Conservation (phyloP, 35 echinoderm and acorn worm genomes). For the Lytechinus pictus region DNA sequence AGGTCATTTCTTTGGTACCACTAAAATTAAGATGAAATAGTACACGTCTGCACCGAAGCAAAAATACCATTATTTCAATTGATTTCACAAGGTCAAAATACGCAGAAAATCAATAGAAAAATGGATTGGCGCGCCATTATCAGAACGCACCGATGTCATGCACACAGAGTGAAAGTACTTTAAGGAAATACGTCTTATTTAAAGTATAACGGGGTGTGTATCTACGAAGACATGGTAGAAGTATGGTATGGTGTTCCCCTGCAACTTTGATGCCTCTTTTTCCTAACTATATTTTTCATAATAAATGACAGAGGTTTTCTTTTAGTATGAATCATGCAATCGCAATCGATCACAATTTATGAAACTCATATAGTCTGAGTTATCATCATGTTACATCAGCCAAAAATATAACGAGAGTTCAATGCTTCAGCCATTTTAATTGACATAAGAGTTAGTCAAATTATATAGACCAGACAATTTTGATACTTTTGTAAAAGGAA, state of each 20-base stretch:
- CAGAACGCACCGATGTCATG: background rate
- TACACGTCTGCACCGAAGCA: background rate
- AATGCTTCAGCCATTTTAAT: too few species aligned
- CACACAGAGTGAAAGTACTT: background rate
- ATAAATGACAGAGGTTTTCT: too few species aligned
- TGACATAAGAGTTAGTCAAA: too few species aligned
- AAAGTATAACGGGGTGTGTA: background rate
- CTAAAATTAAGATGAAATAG: background rate
- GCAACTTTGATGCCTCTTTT: background rate
- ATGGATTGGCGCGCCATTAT: background rate
- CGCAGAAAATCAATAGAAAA: background rate
- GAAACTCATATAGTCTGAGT: too few species aligned
- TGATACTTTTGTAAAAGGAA: too few species aligned
- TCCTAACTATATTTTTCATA: too few species aligned
- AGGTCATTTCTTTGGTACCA: background rate
- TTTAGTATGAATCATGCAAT: too few species aligned
- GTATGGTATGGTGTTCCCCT: background rate
- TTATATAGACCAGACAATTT: too few species aligned
- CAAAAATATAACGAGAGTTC: too few species aligned
- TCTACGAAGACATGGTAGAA: background rate
- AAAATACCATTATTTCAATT: slow-evolving; percentile 5
- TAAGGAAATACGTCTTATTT: background rate
- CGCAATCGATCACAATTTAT: too few species aligned
- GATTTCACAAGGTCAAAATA: slow-evolving; percentile 9
- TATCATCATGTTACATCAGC: too few species aligned